Evolutionary conservation across 2,888 invertebrate genomes (phyloP), one percentile per base, ranked within the genome.

Genomic region (Cerceris rybyensis): DNA sequence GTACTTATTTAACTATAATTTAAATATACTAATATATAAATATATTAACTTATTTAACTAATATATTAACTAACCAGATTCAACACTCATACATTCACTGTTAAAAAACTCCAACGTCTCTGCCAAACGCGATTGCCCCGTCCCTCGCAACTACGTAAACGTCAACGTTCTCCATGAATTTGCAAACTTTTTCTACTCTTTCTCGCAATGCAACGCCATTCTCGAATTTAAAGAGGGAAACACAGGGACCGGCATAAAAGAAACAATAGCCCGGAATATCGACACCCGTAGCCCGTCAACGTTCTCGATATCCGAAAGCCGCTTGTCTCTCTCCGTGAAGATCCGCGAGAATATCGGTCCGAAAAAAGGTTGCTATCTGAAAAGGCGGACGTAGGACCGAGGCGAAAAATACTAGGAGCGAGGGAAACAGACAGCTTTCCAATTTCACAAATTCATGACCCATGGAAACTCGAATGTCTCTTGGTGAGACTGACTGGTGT

Each of bases 371-470:
- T 50, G 42, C 9, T 14, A 28, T n/a, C 13, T 6, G 7, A 28
- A 9, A 28, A 50, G 13, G 8, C 7, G 55, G 17, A 17, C 28
- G 63, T 49, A 43, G 55, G 54, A 54, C 41, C 16, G 70, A 41
- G 66, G 17, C 11, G 42, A 60, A 50, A 58, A 17, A 2, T 11
- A 41, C 16, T 41, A 57, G 57, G 42, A 66, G 39, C 42, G 46
- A 6, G 55, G 49, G 13, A 78, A 69, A 76, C 70, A 75, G 84
- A 84, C 86, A 83, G 84, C 60, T 87, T 83, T 87, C 87, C 85
- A 84, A 85, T 86, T 85, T 86, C 82, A 78, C 67, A 81, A 79
- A 86, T 85, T 82, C 85, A 81, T 83, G 79, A 75, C 67, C 76
- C 70, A 58, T 61, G 67, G 78, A 82, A 75, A 73, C 64, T 61